Percentiles rank a stretch among this genome's conserved stretches.
Conservation (phyloP, 2,888 invertebrate species). For the Smittia sp. region DNA sequence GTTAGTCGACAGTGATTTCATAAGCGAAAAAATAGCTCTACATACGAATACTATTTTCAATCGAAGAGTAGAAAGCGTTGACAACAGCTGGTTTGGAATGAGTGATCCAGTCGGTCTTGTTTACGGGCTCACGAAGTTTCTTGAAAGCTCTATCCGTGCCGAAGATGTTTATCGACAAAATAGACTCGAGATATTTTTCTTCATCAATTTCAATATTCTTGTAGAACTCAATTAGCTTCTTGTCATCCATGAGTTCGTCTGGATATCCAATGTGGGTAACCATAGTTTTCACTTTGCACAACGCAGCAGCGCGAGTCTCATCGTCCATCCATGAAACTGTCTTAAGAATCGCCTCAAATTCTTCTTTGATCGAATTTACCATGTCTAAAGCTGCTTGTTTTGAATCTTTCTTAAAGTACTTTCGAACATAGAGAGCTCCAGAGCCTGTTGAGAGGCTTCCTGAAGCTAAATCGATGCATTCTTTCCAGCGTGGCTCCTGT, state of each 20-base stretch:
- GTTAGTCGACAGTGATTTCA: conserved; percentile 49
- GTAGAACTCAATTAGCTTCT: conserved; percentile 78
- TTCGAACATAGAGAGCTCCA: conserved; percentile 82
- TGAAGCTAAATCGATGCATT: conserved; percentile 61
- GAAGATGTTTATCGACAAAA: conserved; percentile 74
- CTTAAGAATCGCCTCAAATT: conserved; percentile 76
- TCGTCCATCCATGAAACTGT: conserved; percentile 93
- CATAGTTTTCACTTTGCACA: conserved; percentile 80
- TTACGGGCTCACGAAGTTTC: conserved; percentile 62
- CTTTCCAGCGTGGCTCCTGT: conserved; percentile 83
- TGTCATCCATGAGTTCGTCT: conserved; percentile 78
- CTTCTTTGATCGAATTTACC: conserved; percentile 60
- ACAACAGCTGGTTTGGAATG: conserved; percentile 82
- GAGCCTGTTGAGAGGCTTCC: conserved; percentile 58
- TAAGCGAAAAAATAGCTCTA: neutral
- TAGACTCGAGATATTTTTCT: conserved; percentile 70
- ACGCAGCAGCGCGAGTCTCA: conserved; percentile 69
- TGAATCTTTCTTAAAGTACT: conserved; percentile 68
- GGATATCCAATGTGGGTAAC: conserved; percentile 90
- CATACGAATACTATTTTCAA: conserved; percentile 75
- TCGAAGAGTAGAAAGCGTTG: conserved; percentile 81
- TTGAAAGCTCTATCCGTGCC: conserved; percentile 58
- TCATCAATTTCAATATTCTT: conserved; percentile 69
- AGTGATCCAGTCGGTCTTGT: conserved; percentile 82
- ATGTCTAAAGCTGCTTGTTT: conserved; percentile 58